A percentile compares a stretch with the other conserved stretches of the same genome.
These are phyloP conservation scores for Upupa epops DNA, from an alignment of 2,113 vertebrate species.

Conservation along the genomic window DNA sequence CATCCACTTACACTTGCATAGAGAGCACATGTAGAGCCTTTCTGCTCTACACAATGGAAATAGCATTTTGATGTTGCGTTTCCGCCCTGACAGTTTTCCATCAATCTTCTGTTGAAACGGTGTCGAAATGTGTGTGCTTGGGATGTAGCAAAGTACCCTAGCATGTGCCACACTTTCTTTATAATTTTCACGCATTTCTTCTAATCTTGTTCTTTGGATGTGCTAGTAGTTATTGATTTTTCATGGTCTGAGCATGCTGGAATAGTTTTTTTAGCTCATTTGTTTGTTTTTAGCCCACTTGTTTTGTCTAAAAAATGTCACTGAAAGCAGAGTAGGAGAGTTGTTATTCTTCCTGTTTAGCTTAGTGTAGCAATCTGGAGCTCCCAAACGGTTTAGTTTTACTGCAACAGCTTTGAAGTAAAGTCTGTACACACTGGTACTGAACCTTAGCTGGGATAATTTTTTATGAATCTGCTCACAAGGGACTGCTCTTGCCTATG, in stretches of 20 bases:
- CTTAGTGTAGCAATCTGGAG: neutral
- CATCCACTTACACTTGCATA: neutral
- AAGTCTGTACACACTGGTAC: neutral
- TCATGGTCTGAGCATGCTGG: neutral
- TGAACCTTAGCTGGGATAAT: neutral
- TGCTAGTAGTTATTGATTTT: neutral
- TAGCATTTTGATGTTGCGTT: neutral
- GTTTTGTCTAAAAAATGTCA: neutral
- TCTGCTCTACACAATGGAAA: neutral
- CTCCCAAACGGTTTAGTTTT: slow-evolving; percentile 28
- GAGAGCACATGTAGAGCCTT: neutral
- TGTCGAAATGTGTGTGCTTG: neutral
- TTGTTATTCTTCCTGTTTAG: slow-evolving; percentile 58
- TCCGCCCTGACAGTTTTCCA: neutral
- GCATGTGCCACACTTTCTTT: neutral
- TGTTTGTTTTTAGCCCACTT: neutral
- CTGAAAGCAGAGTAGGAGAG: slow-evolving; percentile 12
- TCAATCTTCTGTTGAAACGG: neutral
- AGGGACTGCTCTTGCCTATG: neutral
- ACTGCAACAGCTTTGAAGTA: slow-evolving; percentile 17
- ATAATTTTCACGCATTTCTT: neutral
- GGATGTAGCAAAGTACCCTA: neutral
- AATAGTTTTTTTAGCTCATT: neutral
- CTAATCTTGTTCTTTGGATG: neutral
- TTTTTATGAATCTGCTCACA: neutral